Percentiles rank a stretch among this genome's conserved stretches.
Conservation (phyloP, 2,888 invertebrate genomes). For the Embidobia sp. region DNA sequence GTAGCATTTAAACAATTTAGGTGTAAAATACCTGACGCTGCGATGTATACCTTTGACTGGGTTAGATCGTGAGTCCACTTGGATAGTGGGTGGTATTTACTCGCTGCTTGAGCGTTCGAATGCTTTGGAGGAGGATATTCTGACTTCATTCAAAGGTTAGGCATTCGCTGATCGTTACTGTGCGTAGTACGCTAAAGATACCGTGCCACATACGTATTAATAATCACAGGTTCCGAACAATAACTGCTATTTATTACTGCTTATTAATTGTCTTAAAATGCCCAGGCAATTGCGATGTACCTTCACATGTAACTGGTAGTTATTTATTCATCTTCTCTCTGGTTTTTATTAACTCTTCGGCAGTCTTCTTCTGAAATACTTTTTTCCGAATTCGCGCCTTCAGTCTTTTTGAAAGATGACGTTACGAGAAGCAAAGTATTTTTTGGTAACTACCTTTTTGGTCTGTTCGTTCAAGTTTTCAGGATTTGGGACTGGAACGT, state of each 20-base stretch:
- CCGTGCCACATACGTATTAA: slow-evolving; percentile 42
- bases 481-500: no score
- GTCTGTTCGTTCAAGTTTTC: no score
- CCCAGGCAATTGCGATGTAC: background rate
- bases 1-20: slow-evolving; percentile 64
- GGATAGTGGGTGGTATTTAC: slow-evolving; percentile 64
- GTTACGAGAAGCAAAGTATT: no score
- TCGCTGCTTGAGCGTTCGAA: slow-evolving; percentile 38
- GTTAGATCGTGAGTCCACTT: slow-evolving; percentile 60
- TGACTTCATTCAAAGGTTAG: slow-evolving; percentile 62
- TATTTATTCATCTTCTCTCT: no score
- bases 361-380: no score
- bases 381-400: no score
- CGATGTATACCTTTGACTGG: slow-evolving; percentile 59
- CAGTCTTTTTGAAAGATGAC: no score
- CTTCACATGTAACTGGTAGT: background rate
- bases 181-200: slow-evolving; percentile 58
- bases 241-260: slow-evolving; percentile 33
- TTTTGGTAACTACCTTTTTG: no score
- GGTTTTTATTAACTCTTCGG: no score
- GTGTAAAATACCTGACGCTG: slow-evolving; percentile 54
- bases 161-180: slow-evolving; percentile 52
- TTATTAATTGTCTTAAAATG: slow-evolving; percentile 32
- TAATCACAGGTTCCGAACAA: slow-evolving; percentile 33
- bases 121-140: slow-evolving; percentile 56